phyloP scores from a whole-genome alignment of 2,797 vertebrate species.

The Lagodon rhomboides region DNA sequence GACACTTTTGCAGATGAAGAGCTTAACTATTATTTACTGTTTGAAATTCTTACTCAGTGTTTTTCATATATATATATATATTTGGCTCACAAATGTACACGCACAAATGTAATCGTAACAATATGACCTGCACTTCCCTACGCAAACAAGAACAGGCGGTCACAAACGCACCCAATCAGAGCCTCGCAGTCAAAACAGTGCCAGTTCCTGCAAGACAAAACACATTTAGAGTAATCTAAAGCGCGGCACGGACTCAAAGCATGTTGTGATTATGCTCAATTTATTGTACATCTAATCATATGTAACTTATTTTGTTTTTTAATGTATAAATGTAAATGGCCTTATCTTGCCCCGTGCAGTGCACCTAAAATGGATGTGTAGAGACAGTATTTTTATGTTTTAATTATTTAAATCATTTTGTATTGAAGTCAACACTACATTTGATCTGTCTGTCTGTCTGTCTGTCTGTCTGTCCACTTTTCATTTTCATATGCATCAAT shows the following conservation, averaged over 20 bases:
- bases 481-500: no score
- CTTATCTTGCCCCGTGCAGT: not conserved
- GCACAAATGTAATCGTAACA: not conserved
- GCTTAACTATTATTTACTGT: slow-evolving; percentile 13
- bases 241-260: no score
- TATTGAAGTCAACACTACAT: slow-evolving; percentile 3
- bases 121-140: not conserved
- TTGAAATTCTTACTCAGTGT: not conserved
- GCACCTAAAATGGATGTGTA: not conserved
- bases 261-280: not conserved
- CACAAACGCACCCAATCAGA: not conserved
- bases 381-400: not conserved
- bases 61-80: not conserved
- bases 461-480: not conserved
- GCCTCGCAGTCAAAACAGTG: not conserved
- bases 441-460: not conserved
- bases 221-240: no score
- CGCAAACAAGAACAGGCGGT: not conserved
- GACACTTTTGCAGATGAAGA: not conserved
- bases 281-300: not conserved
- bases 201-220: not conserved
- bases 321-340: not conserved
- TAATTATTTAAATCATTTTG: not conserved
- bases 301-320: not conserved
- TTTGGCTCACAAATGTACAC: not conserved